Conservation (phyloP, 2,888 invertebrate genomes). For the Chelonus formosanus region DNA sequence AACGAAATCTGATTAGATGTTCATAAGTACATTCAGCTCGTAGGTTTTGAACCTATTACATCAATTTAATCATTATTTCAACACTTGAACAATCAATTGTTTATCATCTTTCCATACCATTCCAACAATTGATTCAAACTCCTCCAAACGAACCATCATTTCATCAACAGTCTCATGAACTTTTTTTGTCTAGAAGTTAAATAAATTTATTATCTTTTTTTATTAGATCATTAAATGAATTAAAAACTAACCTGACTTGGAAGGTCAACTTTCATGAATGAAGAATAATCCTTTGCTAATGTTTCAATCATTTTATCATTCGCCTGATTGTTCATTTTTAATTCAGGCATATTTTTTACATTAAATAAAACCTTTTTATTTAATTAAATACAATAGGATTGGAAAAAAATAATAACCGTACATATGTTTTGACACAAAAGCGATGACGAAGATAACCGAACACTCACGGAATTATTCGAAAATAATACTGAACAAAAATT, state of each 20-base stretch:
- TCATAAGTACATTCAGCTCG: constrained; percentile 55
- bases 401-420: too few relatives aligned
- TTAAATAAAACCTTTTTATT: too few relatives aligned
- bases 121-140: constrained; percentile 62
- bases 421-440: too few relatives aligned
- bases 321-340: constrained; percentile 8
- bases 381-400: too few relatives aligned
- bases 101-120: constrained; percentile 48
- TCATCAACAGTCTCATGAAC: constrained; percentile 61
- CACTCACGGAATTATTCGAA: too few relatives aligned
- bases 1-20: constrained; percentile 53
- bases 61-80: neutral
- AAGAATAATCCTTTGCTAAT: constrained; percentile 57
- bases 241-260: constrained; percentile 51
- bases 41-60: constrained; percentile 55
- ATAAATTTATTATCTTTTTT: neutral
- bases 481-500: too few relatives aligned
- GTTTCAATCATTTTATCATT: constrained; percentile 51
- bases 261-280: constrained; percentile 55
- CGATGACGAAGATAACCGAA: too few relatives aligned
- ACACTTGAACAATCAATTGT: too few relatives aligned
- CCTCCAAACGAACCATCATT: constrained; percentile 63
- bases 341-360: constrained; percentile 20
- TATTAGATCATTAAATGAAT: neutral
- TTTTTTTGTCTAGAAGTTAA: constrained; percentile 52